Base-by-base conservation (phyloP, 1,140 invertebrate genomes). In the Brachystomella parvula region DNA sequence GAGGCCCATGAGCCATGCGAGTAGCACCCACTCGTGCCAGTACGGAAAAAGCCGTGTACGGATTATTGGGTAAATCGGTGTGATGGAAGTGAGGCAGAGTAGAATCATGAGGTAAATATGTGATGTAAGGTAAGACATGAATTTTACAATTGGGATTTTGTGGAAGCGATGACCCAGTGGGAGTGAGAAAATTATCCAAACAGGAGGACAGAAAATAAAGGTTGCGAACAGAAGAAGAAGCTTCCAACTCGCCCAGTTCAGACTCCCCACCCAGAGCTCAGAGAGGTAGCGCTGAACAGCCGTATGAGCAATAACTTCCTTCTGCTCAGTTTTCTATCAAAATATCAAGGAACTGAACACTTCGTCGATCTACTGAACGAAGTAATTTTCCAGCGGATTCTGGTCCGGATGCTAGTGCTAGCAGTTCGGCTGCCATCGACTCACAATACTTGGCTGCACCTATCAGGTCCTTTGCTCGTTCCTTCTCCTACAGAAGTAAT, bases 321-420 rank as follows among this genome's bases (percentile, higher is more conserved):
- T 98, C 76, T 98, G 95, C 78, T 98, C 94, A n/a, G 76, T 96
- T 95, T 78, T 99, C 96, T 71, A 99, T 98, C 6, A 99, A 82
- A 0, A 99, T 92, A 77, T 99, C 96, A 44, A 99, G 81, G 78
- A 99, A 96, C 75, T 95, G 93, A 39, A 92, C 87, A 73, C 94
- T 95, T 67, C 91, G 81, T 47, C 92, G 84, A 76, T 97, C 94
- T 60, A 90, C 90, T 58, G 94, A 92, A 47, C 92, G 91, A 30
- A 97, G 81, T 53, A 97, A 88, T 71, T 90, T 83, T 0, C 92
- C 92, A 1, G 95, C 92, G 29, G 92, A 96, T 78, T 96, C 92
- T 0, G 90, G 87, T 26, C 90, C 92, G 3, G 95, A 91, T 0
- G 95, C 93, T 65, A 99, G 82, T 2, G 95, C 91, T 47, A 98